phyloP scores from a whole-genome alignment of 2,797 vertebrate genomes.

The Gallinago solitaria region DNA sequence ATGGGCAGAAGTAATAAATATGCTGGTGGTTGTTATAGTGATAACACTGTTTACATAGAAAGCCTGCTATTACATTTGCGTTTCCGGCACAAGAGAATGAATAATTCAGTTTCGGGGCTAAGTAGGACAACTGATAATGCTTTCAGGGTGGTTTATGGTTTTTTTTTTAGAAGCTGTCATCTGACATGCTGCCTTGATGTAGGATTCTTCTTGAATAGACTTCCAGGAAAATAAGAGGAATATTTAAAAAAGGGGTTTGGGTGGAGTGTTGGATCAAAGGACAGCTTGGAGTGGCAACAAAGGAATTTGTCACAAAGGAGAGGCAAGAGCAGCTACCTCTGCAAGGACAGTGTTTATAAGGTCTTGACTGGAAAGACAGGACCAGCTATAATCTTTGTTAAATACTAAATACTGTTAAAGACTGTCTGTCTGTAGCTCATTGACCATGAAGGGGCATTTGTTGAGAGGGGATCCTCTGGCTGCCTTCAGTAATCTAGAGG shows the following conservation, averaged over 20 bases:
- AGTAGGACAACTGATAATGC: not conserved
- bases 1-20: not conserved
- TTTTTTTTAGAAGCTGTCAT: not conserved
- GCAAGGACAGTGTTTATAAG: not conserved
- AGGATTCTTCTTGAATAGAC: not conserved
- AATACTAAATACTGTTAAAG: too few species aligned
- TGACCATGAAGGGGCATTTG: not conserved
- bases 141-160: not conserved
- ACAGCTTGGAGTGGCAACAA: not conserved
- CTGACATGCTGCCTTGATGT: not conserved
- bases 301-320: not conserved
- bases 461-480: not conserved
- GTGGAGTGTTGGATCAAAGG: not conserved
- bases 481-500: not conserved
- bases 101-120: slow-evolving; percentile 1
- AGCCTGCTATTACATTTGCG: not conserved
- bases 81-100: not conserved
- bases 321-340: not conserved
- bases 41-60: slow-evolving; percentile 2
- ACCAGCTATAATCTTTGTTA: not conserved
- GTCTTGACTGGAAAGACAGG: not conserved
- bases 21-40: not conserved
- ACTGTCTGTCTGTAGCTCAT: not conserved
- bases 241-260: not conserved
- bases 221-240: not conserved